Evolutionary conservation across 1,140 invertebrate species (phyloP), one percentile per base, ranked within the genome.

Genomic region (Drosophila biarmipes): DNA sequence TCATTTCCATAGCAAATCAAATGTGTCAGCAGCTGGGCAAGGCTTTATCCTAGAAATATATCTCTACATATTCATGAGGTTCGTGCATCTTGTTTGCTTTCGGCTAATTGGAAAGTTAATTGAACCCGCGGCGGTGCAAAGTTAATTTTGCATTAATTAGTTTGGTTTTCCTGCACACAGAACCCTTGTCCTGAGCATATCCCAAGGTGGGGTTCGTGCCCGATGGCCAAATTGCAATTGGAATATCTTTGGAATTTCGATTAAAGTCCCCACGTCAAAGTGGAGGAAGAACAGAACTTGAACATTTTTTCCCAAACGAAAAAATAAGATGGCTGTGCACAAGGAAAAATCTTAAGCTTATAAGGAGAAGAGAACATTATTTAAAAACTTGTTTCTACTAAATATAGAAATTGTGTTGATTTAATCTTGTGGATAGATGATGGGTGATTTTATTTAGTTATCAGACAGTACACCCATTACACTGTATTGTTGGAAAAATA

Each of bases 181-280:
- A 17, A 29, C 3, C 10, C 48, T 15, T 40, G 8, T 4, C n/a
- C 42, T 7, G 10, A 45, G 17, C 34, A 27, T 19, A 38, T 37
- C 11, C 8, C 11, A 6, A 48, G 64, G 38, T 66, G 17, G 12
- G 58, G 17, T 0, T 19, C 10, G 0, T 11, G 24, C 19, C 2
- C 37, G 45, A 37, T 66, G 68, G 49, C 40, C 38, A 69, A 75
- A 69, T 80, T 68, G 71, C 73, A 75, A 75, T 76, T 80, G 74
- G 34, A 55, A 61, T 55, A 64, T 80, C 55, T 52, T 24, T 48
- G 78, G 78, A 80, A 80, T 80, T 80, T 80, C 73, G 64, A 80
- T 80, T 61, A 80, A 80, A 80, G 80, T 80, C 78, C 40, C 40
- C 17, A 69, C 27, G 66, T 69, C 66, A 69, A 68, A 19, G 63